These are phyloP conservation scores for Stichopus horrens DNA, from an alignment of 53 echinoderm and acorn worm genomes.

Conservation along the genomic window DNA sequence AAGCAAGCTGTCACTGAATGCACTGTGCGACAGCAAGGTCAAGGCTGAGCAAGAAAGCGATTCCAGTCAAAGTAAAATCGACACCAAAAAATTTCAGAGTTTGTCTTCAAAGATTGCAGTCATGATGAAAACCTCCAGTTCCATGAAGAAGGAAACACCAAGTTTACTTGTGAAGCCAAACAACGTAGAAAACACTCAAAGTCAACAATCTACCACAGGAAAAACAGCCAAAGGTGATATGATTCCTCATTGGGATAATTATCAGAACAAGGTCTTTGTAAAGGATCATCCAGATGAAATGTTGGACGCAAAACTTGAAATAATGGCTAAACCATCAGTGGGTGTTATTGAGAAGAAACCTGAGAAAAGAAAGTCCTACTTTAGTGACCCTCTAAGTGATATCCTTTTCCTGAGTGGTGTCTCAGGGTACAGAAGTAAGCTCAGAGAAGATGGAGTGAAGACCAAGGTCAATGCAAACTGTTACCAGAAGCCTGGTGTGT, in stretches of 20 bases:
- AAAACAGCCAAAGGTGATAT: no score
- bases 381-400: conserved; percentile 29
- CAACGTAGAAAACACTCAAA: neutral
- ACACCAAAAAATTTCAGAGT: neutral
- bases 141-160: neutral
- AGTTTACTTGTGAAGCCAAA: neutral
- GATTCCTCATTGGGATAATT: no score
- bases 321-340: neutral
- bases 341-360: neutral
- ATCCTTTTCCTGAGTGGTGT: conserved; percentile 17
- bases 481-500: neutral
- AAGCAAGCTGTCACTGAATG: neutral
- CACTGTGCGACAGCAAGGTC: neutral
- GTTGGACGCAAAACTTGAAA: no score
- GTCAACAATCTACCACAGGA: no score
- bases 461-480: neutral
- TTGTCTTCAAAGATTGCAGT: conserved; percentile 14
- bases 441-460: conserved; percentile 14
- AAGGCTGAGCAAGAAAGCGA: neutral
- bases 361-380: neutral
- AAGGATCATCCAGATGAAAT: neutral
- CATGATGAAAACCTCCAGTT: neutral
- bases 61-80: neutral
- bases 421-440: neutral
- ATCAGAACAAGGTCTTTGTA: neutral